Evolutionary conservation across 2,797 vertebrate species (phyloP).

Genomic region (Champsocephalus esox): DNA sequence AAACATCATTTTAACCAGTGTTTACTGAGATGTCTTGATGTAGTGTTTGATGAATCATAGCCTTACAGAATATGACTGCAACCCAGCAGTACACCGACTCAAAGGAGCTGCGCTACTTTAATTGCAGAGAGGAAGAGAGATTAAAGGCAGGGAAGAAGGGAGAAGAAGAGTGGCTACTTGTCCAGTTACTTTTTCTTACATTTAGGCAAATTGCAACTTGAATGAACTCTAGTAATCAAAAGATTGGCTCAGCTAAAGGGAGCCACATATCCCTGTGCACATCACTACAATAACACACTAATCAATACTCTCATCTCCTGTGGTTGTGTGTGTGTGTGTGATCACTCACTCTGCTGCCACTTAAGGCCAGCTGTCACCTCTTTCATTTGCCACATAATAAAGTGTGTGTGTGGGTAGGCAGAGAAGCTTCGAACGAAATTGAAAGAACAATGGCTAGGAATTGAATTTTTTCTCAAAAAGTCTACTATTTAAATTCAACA

Average conservation of each 20-base stretch:
- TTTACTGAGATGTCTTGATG: background rate
- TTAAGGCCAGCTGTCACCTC: conserved; percentile 58
- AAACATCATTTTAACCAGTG: background rate
- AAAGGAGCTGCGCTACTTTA: background rate
- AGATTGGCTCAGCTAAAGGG: conserved; percentile 4
- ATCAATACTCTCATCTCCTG: conserved; percentile 59
- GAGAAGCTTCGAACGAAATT: conserved; percentile 19
- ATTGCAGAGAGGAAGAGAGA: background rate
- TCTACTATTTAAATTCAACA: background rate
- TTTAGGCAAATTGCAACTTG: background rate
- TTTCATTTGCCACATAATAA: conserved; percentile 45
- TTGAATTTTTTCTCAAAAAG: conserved; percentile 1
- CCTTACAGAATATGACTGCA: background rate
- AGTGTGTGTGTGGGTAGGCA: conserved; percentile 8
- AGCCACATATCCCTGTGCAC: conserved; percentile 20
- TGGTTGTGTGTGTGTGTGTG: conserved; percentile 32
- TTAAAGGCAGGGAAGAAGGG: background rate
- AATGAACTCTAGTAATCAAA: conserved; percentile 2
- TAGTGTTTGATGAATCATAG: background rate
- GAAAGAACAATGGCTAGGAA: background rate
- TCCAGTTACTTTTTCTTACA: background rate
- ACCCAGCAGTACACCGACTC: background rate
- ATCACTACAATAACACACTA: background rate
- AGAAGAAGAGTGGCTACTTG: background rate
- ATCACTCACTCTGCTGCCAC: conserved; percentile 56